These are phyloP conservation scores for Erebia ligea DNA, from an alignment of 2,888 invertebrate genomes.

Conservation along the genomic window DNA sequence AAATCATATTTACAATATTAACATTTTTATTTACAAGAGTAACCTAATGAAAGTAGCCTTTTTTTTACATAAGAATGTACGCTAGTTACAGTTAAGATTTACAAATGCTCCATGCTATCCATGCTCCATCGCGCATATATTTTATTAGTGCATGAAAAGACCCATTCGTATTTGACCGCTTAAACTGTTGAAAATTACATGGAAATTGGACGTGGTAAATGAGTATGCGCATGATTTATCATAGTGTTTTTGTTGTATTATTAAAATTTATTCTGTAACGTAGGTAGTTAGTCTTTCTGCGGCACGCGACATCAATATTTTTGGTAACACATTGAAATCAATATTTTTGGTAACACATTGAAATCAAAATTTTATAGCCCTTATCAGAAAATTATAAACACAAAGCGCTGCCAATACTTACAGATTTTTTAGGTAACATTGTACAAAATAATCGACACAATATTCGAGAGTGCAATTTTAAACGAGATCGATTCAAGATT, in stretches of 20 bases:
- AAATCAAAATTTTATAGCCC: too few species aligned
- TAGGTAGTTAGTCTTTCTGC: too few species aligned
- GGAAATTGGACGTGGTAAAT: neutral
- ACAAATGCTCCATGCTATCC: neutral
- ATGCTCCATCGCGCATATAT: neutral
- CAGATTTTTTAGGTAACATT: neutral
- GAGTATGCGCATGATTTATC: neutral
- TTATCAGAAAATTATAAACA: too few species aligned
- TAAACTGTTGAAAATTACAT: constrained; percentile 8
- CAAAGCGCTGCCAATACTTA: neutral
- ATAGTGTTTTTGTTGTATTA: too few species aligned
- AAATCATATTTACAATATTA: constrained; percentile 26
- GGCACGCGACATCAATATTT: too few species aligned
- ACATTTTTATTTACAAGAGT: constrained; percentile 43
- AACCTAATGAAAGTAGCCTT: neutral
- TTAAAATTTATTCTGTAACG: too few species aligned
- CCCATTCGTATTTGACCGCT: neutral
- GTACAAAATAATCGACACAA: neutral
- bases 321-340: too few species aligned
- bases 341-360: too few species aligned
- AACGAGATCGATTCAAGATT: neutral
- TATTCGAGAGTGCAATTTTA: neutral
- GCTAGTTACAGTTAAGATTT: neutral
- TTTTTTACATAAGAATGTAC: neutral
- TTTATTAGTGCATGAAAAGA: constrained; percentile 5